These are phyloP conservation scores for Mamestra configurata DNA, from an alignment of 1,140 invertebrate species.

Conservation along the genomic window DNA sequence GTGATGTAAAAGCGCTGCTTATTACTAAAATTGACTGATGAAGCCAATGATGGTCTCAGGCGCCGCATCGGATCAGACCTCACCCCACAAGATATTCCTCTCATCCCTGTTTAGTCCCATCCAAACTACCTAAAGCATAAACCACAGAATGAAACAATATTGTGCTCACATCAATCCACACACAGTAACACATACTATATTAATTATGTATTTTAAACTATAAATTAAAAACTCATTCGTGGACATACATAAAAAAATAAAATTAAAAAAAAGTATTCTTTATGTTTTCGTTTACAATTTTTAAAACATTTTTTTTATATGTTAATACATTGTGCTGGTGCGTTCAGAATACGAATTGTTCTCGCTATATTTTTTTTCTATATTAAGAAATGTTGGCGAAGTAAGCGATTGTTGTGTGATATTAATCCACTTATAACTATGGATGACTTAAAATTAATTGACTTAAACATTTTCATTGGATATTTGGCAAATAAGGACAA, in stretches of 20 bases:
- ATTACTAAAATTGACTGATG: conserved; percentile 36
- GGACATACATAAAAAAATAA: conserved; percentile 68
- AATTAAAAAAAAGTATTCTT: conserved; percentile 70
- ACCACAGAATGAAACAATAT: conserved; percentile 71
- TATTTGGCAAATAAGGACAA: conserved; percentile 75
- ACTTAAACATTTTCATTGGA: conserved; percentile 76
- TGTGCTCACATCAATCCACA: conserved; percentile 80
- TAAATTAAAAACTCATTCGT: conserved; percentile 74
- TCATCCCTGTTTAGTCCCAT: conserved; percentile 78
- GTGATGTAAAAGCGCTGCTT: conserved; percentile 13
- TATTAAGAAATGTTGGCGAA: conserved; percentile 74
- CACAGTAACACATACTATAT: conserved; percentile 72
- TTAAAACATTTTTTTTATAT: conserved; percentile 66
- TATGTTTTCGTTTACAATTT: conserved; percentile 60
- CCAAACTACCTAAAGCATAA: conserved; percentile 74
- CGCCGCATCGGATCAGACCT: conserved; percentile 57
- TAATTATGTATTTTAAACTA: conserved; percentile 68
- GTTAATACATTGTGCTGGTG: conserved; percentile 82
- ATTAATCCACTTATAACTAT: conserved; percentile 76
- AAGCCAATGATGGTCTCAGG: conserved; percentile 22
- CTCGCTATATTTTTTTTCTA: conserved; percentile 70
- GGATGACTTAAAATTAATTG: conserved; percentile 88
- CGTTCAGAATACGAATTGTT: conserved; percentile 70
- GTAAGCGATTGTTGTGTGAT: conserved; percentile 75
- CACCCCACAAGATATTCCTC: conserved; percentile 49